These are phyloP conservation scores for Acropora tenuis DNA, from an alignment of 64 coral and sea anemone genomes.

Conservation along the genomic window DNA sequence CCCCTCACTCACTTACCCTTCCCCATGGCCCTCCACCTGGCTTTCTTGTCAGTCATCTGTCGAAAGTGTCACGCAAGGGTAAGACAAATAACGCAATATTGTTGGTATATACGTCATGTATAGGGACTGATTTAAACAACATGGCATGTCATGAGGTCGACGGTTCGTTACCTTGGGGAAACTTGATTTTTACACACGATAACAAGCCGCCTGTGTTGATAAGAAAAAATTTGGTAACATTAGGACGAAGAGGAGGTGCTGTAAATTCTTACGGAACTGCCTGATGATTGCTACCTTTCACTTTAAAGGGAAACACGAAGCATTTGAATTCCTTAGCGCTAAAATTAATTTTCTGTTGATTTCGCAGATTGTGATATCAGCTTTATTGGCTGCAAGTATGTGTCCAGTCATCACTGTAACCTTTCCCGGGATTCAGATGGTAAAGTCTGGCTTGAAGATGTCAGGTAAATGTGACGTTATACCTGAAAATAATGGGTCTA, in stretches of 20 bases:
- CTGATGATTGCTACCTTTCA: background rate
- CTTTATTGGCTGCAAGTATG: constrained; percentile 57
- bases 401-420: constrained; percentile 59
- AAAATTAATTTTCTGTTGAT: background rate
- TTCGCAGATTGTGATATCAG: constrained; percentile 55
- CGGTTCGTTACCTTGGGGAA: background rate
- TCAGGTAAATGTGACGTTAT: constrained; percentile 18
- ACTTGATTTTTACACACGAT: constrained; percentile 48
- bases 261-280: background rate
- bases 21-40: too few relatives aligned
- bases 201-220: constrained; percentile 39
- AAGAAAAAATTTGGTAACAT: constrained; percentile 10
- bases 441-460: constrained; percentile 52
- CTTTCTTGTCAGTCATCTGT: too few relatives aligned
- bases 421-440: constrained; percentile 37
- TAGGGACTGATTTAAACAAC: background rate
- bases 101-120: background rate
- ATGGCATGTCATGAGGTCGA: background rate
- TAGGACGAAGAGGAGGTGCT: constrained; percentile 50
- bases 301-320: background rate
- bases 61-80: too few relatives aligned
- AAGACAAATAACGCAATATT: background rate
- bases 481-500: too few relatives aligned
- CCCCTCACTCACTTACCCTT: too few relatives aligned
- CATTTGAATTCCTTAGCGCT: background rate